A percentile compares a stretch with the other conserved stretches of the same genome.
Evolutionary conservation across 2,113 vertebrate species (phyloP).

Genomic region (Thunnus thynnus): DNA sequence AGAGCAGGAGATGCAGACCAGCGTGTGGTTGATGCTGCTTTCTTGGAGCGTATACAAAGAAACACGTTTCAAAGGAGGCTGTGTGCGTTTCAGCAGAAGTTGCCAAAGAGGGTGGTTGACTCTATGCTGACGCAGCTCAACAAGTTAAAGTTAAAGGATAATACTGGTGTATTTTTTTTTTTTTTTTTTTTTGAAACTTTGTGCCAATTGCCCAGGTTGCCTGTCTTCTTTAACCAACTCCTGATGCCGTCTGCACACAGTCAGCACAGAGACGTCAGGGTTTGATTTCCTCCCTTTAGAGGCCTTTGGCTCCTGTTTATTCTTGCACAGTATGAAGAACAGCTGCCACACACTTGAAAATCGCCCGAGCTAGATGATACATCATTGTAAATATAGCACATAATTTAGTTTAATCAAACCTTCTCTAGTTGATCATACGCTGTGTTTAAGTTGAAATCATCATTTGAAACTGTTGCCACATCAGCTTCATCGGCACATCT

Average conservation of each 20-base stretch:
- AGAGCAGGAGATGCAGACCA: conserved; percentile 29
- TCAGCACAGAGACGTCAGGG: not conserved
- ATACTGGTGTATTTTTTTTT: not conserved
- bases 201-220: not conserved
- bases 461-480: not conserved
- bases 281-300: not conserved
- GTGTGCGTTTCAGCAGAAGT: conserved; percentile 23
- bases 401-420: not conserved
- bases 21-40: conserved; percentile 52
- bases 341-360: not conserved
- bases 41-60: conserved; percentile 39
- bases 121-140: conserved; percentile 37
- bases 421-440: not conserved
- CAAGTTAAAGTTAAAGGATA: conserved; percentile 12
- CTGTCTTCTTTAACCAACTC: conserved; percentile 2
- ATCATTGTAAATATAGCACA: not conserved
- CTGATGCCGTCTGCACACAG: not conserved
- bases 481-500: not conserved
- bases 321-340: not conserved
- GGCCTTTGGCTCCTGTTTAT: not conserved
- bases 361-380: not conserved
- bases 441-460: not conserved
- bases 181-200: not conserved
- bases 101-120: conserved; percentile 33
- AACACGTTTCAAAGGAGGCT: conserved; percentile 2